Evolutionary conservation across 2,113 vertebrate genomes (phyloP).

Genomic region (Pitta sordida): DNA sequence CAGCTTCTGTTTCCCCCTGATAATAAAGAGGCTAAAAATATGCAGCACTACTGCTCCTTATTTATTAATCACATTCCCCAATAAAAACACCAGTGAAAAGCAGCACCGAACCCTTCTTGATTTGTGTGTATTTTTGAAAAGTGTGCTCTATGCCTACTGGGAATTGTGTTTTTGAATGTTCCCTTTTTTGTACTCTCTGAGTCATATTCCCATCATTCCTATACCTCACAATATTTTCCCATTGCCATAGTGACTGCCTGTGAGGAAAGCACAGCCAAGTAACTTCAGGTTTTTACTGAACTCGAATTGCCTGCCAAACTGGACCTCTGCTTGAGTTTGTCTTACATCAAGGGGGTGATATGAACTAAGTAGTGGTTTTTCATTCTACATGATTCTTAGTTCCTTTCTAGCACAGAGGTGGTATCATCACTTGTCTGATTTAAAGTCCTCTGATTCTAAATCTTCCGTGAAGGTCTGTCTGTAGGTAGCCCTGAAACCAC

Average conservation of each 20-base stretch:
- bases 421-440: background rate
- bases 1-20: background rate
- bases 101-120: background rate
- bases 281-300: slow-evolving; percentile 49
- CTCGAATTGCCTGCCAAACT: background rate
- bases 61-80: background rate
- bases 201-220: slow-evolving; percentile 75
- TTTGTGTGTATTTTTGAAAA: slow-evolving; percentile 28
- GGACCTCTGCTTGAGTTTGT: background rate
- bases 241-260: slow-evolving; percentile 71
- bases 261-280: slow-evolving; percentile 25
- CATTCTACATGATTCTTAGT: background rate
- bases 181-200: slow-evolving; percentile 64
- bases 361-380: background rate
- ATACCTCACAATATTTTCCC: slow-evolving; percentile 75
- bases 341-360: background rate
- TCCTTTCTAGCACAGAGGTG: background rate
- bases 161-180: slow-evolving; percentile 56
- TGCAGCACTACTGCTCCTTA: background rate
- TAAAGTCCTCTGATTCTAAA: background rate
- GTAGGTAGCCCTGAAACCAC: background rate
- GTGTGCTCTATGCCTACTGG: background rate
- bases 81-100: background rate
- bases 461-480: background rate
- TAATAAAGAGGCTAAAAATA: background rate